Percentiles rank a stretch among this genome's conserved stretches.
These are phyloP conservation scores for Antennarius striatus DNA, from an alignment of 2,113 vertebrate genomes.

Conservation along the genomic window DNA sequence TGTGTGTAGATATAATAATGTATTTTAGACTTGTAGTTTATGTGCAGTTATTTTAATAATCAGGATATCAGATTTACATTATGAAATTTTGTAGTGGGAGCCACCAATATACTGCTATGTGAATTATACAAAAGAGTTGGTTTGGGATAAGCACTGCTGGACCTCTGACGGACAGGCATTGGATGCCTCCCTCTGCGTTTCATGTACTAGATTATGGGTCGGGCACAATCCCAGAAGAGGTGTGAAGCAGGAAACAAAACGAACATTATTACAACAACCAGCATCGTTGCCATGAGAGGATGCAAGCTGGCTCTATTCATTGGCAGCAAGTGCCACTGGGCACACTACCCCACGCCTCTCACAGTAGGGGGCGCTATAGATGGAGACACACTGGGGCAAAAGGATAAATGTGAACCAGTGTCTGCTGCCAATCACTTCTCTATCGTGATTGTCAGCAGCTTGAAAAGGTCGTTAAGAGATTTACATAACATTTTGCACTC, in stretches of 20 bases:
- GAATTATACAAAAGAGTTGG: slow-evolving; percentile 64
- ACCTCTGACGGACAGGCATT: slow-evolving; percentile 78
- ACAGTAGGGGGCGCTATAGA: slow-evolving; percentile 83
- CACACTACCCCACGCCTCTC: slow-evolving; percentile 81
- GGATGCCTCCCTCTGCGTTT: slow-evolving; percentile 76
- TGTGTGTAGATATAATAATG: slow-evolving; percentile 13
- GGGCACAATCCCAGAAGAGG: slow-evolving; percentile 72
- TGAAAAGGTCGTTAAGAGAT: slow-evolving; percentile 82
- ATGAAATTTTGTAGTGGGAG: slow-evolving; percentile 49
- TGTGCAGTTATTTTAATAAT: slow-evolving; percentile 38
- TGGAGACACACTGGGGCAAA: slow-evolving; percentile 70
- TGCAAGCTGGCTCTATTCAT: slow-evolving; percentile 75
- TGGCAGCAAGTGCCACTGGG: slow-evolving; percentile 77
- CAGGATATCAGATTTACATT: slow-evolving; percentile 42
- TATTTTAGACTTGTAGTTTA: slow-evolving; percentile 15
- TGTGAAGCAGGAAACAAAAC: slow-evolving; percentile 77
- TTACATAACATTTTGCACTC: slow-evolving; percentile 82
- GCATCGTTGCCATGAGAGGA: slow-evolving; percentile 75
- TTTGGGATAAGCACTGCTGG: slow-evolving; percentile 58
- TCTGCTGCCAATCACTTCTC: slow-evolving; percentile 82
- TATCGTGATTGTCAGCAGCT: slow-evolving; percentile 70
- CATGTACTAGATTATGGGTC: slow-evolving; percentile 77
- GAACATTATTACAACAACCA: slow-evolving; percentile 76
- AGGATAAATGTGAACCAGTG: slow-evolving; percentile 79
- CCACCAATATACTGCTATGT: slow-evolving; percentile 55